Evolutionary conservation across 2,888 invertebrate species (phyloP).

Genomic region (Mesoligia furuncula): DNA sequence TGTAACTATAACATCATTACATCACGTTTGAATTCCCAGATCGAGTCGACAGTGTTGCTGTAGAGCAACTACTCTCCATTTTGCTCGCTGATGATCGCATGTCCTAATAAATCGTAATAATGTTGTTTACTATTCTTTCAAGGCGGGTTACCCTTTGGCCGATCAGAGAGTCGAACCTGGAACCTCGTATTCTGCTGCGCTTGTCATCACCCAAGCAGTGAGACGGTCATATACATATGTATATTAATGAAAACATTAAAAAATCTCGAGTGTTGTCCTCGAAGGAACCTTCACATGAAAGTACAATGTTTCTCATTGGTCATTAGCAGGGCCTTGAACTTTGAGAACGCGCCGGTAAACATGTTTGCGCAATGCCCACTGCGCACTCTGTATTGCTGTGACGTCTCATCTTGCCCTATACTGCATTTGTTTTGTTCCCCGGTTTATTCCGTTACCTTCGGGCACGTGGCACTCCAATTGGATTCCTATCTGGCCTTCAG

Average conservation of each 20-base stretch:
- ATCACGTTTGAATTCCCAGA: not conserved
- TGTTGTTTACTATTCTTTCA: not conserved
- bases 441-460: constrained; percentile 78
- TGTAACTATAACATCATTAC: not conserved
- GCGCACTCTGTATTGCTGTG: constrained; percentile 84
- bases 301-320: constrained; percentile 79
- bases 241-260: constrained; percentile 20
- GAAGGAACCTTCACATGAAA: constrained; percentile 71
- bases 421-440: constrained; percentile 71
- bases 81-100: not conserved
- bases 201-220: not conserved
- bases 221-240: not conserved
- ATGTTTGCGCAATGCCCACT: constrained; percentile 87
- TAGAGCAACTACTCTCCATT: not conserved
- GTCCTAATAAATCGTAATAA: not conserved
- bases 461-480: constrained; percentile 72
- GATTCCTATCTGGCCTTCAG: constrained; percentile 63
- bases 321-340: constrained; percentile 88
- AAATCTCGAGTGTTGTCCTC: constrained; percentile 38
- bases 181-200: not conserved
- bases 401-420: constrained; percentile 77
- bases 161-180: not conserved
- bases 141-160: not conserved
- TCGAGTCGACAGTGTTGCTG: not conserved
- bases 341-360: constrained; percentile 85